Base-by-base conservation (phyloP, 2,888 invertebrate genomes). In the Ypsolopha sequella region DNA sequence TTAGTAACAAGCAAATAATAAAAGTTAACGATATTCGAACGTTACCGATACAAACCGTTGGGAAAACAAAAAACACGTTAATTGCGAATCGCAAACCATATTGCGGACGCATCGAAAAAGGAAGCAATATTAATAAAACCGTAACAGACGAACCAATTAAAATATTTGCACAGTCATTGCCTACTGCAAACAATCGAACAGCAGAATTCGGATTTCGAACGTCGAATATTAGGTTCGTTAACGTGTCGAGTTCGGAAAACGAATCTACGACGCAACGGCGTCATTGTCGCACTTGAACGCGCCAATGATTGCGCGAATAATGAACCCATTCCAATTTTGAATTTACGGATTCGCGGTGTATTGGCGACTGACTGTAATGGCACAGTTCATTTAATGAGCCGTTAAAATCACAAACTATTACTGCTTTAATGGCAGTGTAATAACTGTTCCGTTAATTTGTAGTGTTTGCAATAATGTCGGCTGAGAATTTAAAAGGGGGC, bases 361-460 rank as follows among this genome's bases (percentile, higher is more conserved):
- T 59, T 62, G 63, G 66, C 66, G 66, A 66, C 61, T 58, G 64
- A 63, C 60, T 61, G 65, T 68, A 65, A 68, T 62, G 57, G 56
- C 58, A 60, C 56, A 58, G 68, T 69, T 66, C 64, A 69, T 68
- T 73, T 73, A 76, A 77, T 76, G 72, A 67, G 62, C 62, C 68
- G 63, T 70, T 76, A 65, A 66, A 70, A 70, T 72, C 65, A 61
- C 63, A 56, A 64, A 63, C 62, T 64, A 63, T 61, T 58, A 60
- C 61, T 60, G 58, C 59, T 60, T 67, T 66, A 65, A 72, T 66
- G 59, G 60, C 55, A 52, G 53, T 54, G 52, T 56, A 43, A 49
- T 41, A 48, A 36, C 50, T 24, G 48, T 54, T 52, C 53, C 50
- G 41, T 13, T 46, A 53, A 55, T 53, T 46, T 56, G 56, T 60